Percentiles rank a stretch among this genome's conserved stretches.
These are phyloP conservation scores for Drosophila biarmipes DNA, from an alignment of 1,140 invertebrate species.

Conservation along the genomic window DNA sequence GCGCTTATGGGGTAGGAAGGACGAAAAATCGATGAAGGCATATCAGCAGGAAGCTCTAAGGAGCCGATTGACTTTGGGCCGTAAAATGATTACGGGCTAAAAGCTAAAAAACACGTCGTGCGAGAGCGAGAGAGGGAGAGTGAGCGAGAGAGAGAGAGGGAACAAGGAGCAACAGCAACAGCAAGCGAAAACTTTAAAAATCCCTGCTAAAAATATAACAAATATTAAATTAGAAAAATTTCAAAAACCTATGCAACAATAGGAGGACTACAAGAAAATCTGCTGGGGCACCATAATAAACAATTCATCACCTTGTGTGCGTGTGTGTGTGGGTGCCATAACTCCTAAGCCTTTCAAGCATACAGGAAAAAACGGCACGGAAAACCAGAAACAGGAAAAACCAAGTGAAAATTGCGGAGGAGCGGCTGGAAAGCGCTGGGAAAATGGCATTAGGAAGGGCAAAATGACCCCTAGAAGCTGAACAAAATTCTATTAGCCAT, in stretches of 20 bases:
- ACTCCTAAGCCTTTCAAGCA: constrained; percentile 32
- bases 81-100: constrained; percentile 78
- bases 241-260: not conserved
- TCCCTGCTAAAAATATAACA: constrained; percentile 9
- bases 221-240: not conserved
- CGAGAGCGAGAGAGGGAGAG: constrained; percentile 27
- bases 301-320: constrained; percentile 21
- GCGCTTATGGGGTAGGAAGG: constrained; percentile 32
- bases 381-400: constrained; percentile 4
- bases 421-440: not conserved
- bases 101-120: constrained; percentile 57
- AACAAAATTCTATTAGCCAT: constrained; percentile 8
- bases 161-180: constrained; percentile 47
- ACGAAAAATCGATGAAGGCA: constrained; percentile 75
- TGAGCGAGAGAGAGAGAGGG: constrained; percentile 24
- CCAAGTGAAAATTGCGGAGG: constrained; percentile 4
- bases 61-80: constrained; percentile 78
- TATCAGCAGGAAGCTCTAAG: constrained; percentile 66
- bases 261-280: constrained; percentile 2
- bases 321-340: constrained; percentile 44
- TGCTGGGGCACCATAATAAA: not conserved
- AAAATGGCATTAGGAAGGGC: constrained; percentile 16
- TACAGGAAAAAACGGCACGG: not conserved
- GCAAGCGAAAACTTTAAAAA: constrained; percentile 20
- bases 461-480: constrained; percentile 37